Percentiles rank a stretch among this genome's conserved stretches.
Conservation (phyloP, 2,888 invertebrate genomes). For the Mythimna pallens region DNA sequence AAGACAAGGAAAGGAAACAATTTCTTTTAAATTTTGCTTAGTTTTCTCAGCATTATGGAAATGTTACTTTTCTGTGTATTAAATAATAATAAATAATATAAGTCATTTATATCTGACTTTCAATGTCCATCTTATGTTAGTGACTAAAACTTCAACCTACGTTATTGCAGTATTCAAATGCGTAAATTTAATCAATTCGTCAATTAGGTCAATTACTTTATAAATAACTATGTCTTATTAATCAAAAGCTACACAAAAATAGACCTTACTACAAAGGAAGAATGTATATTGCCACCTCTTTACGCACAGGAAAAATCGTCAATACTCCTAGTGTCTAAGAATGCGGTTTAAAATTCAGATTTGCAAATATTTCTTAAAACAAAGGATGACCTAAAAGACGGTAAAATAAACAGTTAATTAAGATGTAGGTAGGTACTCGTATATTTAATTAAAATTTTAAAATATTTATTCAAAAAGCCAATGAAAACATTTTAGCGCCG, state of each 20-base stretch:
- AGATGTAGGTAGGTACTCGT: not conserved
- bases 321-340: not conserved
- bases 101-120: too few relatives aligned
- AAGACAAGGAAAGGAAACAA: not conserved
- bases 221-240: not conserved
- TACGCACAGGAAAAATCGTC: not conserved
- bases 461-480: slow-evolving; percentile 9
- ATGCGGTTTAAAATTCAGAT: not conserved
- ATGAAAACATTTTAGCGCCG: slow-evolving; percentile 22
- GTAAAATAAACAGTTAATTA: slow-evolving; percentile 8
- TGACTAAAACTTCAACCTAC: too few relatives aligned
- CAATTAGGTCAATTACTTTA: too few relatives aligned
- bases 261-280: not conserved
- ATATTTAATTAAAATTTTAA: not conserved
- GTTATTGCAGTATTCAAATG: too few relatives aligned
- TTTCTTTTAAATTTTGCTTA: not conserved
- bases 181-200: too few relatives aligned
- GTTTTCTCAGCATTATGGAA: not conserved
- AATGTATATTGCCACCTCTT: not conserved
- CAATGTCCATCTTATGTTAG: too few relatives aligned
- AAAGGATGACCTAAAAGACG: not conserved
- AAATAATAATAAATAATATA: too few relatives aligned
- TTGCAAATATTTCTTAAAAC: not conserved
- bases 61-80: not conserved
- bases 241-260: not conserved